These are phyloP conservation scores for Menura novaehollandiae DNA, from an alignment of 2,113 vertebrate species.

Conservation along the genomic window DNA sequence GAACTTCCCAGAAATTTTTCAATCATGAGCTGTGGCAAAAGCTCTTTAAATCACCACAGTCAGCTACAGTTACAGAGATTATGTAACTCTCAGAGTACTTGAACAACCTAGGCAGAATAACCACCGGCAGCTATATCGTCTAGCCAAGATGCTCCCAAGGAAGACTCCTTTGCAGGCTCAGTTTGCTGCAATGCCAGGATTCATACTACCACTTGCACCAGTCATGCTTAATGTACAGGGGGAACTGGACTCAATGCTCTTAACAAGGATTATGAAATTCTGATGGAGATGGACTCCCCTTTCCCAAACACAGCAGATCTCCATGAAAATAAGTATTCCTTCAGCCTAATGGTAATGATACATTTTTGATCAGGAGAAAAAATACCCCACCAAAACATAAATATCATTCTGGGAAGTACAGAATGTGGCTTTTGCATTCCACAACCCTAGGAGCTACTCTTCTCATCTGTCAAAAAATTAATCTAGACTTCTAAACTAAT, in stretches of 20 bases:
- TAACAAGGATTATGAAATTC: not conserved
- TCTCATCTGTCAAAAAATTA: not conserved
- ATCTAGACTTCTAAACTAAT: not conserved
- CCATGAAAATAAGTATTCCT: not conserved
- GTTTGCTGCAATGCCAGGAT: not conserved
- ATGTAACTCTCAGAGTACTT: not conserved
- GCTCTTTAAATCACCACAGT: not conserved
- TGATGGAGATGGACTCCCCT: not conserved
- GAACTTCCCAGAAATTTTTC: not conserved
- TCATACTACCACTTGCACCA: not conserved
- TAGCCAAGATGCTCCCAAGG: not conserved
- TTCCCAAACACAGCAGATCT: not conserved
- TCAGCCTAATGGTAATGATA: not conserved
- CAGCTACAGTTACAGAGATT: not conserved
- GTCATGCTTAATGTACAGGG: too few relatives aligned
- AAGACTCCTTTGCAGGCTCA: not conserved
- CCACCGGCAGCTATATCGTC: not conserved
- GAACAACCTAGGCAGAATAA: not conserved
- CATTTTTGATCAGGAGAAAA: not conserved
- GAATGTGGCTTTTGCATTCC: not conserved
- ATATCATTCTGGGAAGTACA: not conserved
- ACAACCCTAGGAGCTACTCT: not conserved
- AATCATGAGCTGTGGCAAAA: not conserved
- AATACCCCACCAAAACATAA: not conserved
- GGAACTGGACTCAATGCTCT: not conserved